phyloP scores from a whole-genome alignment of 2,113 vertebrate species.

The Sphyrna mokarran region DNA sequence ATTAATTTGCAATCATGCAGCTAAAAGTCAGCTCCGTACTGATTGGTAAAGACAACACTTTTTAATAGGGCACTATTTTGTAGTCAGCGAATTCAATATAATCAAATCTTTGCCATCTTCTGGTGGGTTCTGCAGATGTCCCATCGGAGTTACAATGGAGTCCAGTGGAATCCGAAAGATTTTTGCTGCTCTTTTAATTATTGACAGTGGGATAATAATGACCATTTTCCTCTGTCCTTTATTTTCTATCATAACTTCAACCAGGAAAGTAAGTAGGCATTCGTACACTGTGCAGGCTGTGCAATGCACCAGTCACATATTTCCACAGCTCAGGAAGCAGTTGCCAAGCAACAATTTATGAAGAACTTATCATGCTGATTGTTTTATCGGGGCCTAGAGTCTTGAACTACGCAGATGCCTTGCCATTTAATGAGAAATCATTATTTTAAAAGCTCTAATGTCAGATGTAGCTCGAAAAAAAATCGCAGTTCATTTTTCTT shows the following conservation, averaged over 20 bases:
- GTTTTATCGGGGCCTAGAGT: neutral
- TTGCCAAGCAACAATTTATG: slow-evolving; percentile 29
- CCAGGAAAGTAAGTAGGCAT: neutral
- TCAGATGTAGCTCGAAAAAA: neutral
- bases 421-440: neutral
- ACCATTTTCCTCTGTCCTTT: neutral
- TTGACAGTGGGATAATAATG: neutral
- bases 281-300: neutral
- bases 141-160: neutral
- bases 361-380: slow-evolving; percentile 3
- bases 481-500: neutral
- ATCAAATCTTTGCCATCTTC: neutral
- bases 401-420: neutral
- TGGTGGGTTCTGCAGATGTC: neutral
- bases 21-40: neutral
- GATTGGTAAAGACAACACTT: neutral
- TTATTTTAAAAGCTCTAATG: neutral
- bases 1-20: neutral
- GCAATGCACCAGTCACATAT: neutral
- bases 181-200: neutral
- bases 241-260: neutral
- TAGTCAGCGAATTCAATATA: neutral
- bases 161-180: neutral
- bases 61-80: neutral
- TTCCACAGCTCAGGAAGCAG: neutral